phyloP scores from a whole-genome alignment of 2,797 vertebrate species.

The Siniperca obscura region DNA sequence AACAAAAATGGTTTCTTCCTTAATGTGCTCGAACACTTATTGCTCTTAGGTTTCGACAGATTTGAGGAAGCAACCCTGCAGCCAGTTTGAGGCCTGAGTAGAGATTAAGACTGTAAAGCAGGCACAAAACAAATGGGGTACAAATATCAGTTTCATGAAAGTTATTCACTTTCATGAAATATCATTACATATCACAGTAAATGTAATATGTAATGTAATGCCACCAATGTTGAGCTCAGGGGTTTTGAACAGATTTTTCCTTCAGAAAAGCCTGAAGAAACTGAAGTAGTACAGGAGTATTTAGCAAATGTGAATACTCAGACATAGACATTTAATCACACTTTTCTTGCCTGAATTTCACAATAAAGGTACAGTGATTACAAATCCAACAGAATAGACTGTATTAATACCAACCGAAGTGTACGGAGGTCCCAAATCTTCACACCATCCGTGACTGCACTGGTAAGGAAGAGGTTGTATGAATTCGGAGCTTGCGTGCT shows the following conservation, averaged over 20 bases:
- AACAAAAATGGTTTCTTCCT: conserved; percentile 11
- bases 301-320: background rate
- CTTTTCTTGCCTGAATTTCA: conserved; percentile 16
- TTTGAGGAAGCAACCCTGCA: background rate
- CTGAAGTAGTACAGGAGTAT: background rate
- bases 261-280: background rate
- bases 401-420: conserved; percentile 83
- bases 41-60: background rate
- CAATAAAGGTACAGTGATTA: background rate
- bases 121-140: background rate
- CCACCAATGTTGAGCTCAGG: background rate
- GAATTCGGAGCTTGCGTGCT: conserved; percentile 83
- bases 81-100: background rate
- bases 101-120: background rate
- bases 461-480: conserved; percentile 91
- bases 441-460: conserved; percentile 89
- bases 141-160: background rate
- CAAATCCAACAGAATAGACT: conserved; percentile 12
- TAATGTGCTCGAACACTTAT: conserved; percentile 15
- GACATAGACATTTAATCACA: background rate
- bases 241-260: background rate
- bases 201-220: background rate
- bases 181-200: no score
- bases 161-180: no score
- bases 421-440: conserved; percentile 94